Evolutionary conservation across 1,140 invertebrate genomes (phyloP), one percentile per base, ranked within the genome.

Genomic region (Thalassaphorura encarpata): DNA sequence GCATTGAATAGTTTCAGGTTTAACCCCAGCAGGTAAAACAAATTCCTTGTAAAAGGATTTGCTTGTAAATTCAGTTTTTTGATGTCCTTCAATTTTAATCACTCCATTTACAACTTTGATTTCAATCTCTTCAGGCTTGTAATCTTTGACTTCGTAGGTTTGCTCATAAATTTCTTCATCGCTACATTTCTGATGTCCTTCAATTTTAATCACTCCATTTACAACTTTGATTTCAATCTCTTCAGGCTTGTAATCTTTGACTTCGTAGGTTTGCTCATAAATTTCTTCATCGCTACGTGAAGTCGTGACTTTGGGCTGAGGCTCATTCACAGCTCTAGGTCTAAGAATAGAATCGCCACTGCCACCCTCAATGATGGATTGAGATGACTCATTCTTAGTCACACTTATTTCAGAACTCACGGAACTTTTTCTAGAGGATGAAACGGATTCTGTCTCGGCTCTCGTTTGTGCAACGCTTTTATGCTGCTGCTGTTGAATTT

Each of bases 131-230:
- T 56, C 54, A 8, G 54, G 18, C 21, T 41, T 39, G 27, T 50
- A 56, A n/a, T 40, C 26, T 27, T 43, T 47, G 16, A 56, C 47
- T 33, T 49, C 36, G 23, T n/a, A n/a, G n/a, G n/a, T n/a, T n/a
- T n/a, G n/a, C n/a, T n/a, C n/a, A n/a, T n/a, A n/a, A n/a, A n/a
- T n/a, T n/a, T n/a, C n/a, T n/a, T n/a, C n/a, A n/a, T n/a, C n/a
- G n/a, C n/a, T n/a, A 56, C 21, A 47, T 26, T 56, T 47, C n/a
- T 56, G 54, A 13, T 50, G n/a, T 29, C 54, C 54, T 24, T 28
- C 13, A 23, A 56, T 36, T 13, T 3, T 56, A 5, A 56, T 45
- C n/a, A 19, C 3, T 4, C 4, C 19, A 6, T 49, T 15, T 16
- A 3, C 43, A 5, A 56, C 26, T 13, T 49, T 50, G 4, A 56